Conservation (phyloP, 1,140 invertebrate genomes). For the Tetragnatha versicolor region DNA sequence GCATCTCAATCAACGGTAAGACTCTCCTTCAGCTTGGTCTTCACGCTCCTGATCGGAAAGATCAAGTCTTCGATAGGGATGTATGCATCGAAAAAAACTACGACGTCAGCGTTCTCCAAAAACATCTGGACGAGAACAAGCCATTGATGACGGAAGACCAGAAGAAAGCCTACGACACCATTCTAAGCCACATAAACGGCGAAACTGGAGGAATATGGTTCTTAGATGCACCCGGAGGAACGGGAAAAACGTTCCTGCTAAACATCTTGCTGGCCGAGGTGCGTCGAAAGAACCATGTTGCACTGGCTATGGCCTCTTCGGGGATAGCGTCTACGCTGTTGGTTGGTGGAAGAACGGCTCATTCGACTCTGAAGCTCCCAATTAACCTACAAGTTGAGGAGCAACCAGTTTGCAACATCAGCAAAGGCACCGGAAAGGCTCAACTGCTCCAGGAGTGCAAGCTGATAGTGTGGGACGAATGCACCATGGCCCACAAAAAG, state of each 20-base stretch:
- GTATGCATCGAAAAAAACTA: neutral
- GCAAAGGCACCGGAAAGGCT: slow-evolving; percentile 1
- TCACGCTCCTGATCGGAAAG: neutral
- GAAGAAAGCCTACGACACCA: neutral
- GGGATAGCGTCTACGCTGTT: slow-evolving; percentile 2
- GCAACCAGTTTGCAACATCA: slow-evolving; percentile 9
- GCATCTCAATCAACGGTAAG: too few relatives aligned
- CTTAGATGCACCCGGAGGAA: slow-evolving; percentile 10
- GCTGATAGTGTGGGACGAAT: too few relatives aligned
- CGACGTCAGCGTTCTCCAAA: neutral
- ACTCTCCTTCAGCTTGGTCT: neutral
- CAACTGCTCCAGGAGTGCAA: slow-evolving; percentile 33
- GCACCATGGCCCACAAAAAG: slow-evolving; percentile 57
- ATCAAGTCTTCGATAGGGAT: neutral
- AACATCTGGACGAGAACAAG: neutral
- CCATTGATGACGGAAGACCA: neutral
- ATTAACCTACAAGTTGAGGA: neutral
- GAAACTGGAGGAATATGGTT: neutral
- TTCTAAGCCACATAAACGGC: neutral
- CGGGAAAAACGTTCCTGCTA: slow-evolving; percentile 28
- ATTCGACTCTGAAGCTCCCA: slow-evolving; percentile 56
- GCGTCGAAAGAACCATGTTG: neutral
- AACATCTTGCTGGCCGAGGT: neutral
- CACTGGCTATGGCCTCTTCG: neutral
- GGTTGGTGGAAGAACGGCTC: slow-evolving; percentile 44